Evolutionary conservation across 2,888 invertebrate species (phyloP).

Genomic region (Thalpophila matura): DNA sequence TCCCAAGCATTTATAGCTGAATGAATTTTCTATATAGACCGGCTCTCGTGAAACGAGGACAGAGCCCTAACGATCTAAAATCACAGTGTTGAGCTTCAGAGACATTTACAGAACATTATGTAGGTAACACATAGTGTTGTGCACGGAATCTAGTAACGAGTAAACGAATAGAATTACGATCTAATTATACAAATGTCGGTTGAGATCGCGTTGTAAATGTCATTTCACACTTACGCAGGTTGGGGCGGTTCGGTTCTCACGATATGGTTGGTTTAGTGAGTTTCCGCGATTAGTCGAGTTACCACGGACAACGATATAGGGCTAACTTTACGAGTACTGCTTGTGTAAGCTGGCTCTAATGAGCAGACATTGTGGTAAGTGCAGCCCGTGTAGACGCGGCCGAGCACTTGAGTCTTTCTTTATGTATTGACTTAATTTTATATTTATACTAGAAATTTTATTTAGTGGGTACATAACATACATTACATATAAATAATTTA

Average conservation of each 20-base stretch:
- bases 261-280: conserved; percentile 67
- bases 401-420: conserved; percentile 38
- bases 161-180: conserved; percentile 80
- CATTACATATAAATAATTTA: neutral
- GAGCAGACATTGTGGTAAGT: conserved; percentile 69
- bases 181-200: conserved; percentile 83
- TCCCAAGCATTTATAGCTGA: conserved; percentile 53
- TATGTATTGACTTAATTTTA: conserved; percentile 41
- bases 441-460: conserved; percentile 8
- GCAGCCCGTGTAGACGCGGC: conserved; percentile 41
- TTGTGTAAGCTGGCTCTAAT: conserved; percentile 73
- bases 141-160: conserved; percentile 74
- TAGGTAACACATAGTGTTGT: conserved; percentile 61
- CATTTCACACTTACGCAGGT: conserved; percentile 77
- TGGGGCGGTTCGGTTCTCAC: conserved; percentile 70
- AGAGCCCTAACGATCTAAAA: conserved; percentile 60
- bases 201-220: conserved; percentile 79
- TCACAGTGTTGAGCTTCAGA: conserved; percentile 58
- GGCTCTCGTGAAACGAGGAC: conserved; percentile 50
- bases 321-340: conserved; percentile 75
- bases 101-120: conserved; percentile 60
- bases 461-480: no score
- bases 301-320: conserved; percentile 68
- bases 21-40: conserved; percentile 48
- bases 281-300: conserved; percentile 72